Evolutionary conservation across 2,888 invertebrate species (phyloP).

Genomic region (Eristalis pertinax): DNA sequence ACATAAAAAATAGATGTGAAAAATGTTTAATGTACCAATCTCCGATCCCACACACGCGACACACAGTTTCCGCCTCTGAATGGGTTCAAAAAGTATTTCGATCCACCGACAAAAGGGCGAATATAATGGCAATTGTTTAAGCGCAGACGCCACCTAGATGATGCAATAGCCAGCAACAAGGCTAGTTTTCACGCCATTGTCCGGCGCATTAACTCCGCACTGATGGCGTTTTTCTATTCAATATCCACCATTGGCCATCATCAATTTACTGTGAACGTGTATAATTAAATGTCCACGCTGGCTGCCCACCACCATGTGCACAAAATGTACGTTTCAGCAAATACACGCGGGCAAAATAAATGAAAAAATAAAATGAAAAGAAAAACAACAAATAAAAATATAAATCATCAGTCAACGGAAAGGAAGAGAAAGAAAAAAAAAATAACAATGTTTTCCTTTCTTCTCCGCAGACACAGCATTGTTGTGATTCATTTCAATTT

Average conservation of each 20-base stretch:
- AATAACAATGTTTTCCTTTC: constrained; percentile 9
- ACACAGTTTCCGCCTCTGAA: not conserved
- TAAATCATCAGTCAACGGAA: not conserved
- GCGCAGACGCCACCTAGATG: not conserved
- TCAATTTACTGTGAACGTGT: not conserved
- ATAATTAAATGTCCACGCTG: not conserved
- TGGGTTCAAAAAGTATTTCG: not conserved
- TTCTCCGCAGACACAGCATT: not conserved
- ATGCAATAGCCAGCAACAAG: not conserved
- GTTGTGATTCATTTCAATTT: constrained; percentile 33
- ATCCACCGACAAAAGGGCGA: not conserved
- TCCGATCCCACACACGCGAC: not conserved
- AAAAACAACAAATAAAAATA: not conserved
- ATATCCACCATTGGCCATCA: not conserved
- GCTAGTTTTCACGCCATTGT: not conserved
- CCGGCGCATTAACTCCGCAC: not conserved
- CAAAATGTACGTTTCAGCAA: not conserved
- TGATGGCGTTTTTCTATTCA: not conserved
- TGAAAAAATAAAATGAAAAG: not conserved
- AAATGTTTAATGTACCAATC: not conserved
- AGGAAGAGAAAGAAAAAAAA: not conserved
- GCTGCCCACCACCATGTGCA: not conserved
- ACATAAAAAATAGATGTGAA: not conserved
- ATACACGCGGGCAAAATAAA: not conserved
- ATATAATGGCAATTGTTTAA: not conserved